Evolutionary conservation across 2,888 invertebrate species (phyloP).

Genomic region (Microdon myrmicae): DNA sequence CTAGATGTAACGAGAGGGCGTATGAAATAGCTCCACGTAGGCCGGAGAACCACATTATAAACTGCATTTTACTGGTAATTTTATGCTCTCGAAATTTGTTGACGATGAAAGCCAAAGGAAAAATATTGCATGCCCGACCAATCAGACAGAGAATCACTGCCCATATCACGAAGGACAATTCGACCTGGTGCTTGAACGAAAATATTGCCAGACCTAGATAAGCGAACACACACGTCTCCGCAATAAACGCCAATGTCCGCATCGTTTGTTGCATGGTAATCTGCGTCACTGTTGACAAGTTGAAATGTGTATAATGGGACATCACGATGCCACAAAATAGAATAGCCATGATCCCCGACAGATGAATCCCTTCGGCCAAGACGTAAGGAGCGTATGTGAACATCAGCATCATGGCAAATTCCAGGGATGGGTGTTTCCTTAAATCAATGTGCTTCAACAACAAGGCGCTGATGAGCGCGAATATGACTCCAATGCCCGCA

Average conservation of each 20-base stretch:
- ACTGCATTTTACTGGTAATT: conserved; percentile 98
- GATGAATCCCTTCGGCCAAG: conserved; percentile 93
- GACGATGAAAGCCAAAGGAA: conserved; percentile 90
- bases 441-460: conserved; percentile 95
- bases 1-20: conserved; percentile 94
- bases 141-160: conserved; percentile 90
- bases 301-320: conserved; percentile 99
- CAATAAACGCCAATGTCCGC: conserved; percentile 94
- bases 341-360: conserved; percentile 99
- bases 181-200: conserved; percentile 93
- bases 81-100: conserved; percentile 98
- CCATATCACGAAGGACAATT: conserved; percentile 93
- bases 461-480: conserved; percentile 92
- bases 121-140: conserved; percentile 96
- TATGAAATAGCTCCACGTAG: conserved; percentile 97
- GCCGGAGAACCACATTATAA: conserved; percentile 99
- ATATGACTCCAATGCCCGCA: conserved; percentile 93
- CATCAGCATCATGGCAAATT: conserved; percentile 98
- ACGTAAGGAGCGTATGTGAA: conserved; percentile 99
- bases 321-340: conserved; percentile 98
- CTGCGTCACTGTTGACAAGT: conserved; percentile 97
- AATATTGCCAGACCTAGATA: conserved; percentile 81
- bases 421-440: conserved; percentile 95
- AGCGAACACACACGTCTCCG: conserved; percentile 98
- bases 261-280: conserved; percentile 99